phyloP scores from a whole-genome alignment of 2,113 vertebrate genomes.

The Gymnarchus niloticus region DNA sequence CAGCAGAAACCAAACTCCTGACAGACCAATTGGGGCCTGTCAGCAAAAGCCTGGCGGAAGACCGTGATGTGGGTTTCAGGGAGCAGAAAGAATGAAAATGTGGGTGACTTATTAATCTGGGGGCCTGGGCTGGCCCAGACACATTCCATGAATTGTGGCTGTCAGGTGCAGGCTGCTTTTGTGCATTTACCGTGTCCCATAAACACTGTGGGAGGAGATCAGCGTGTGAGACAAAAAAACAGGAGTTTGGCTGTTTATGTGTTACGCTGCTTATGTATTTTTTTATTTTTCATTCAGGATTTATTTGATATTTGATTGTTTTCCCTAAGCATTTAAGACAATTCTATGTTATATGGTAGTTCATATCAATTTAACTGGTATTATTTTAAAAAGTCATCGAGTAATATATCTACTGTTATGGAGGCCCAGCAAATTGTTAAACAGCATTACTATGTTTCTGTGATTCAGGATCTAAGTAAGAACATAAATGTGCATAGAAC shows the following conservation, averaged over 20 bases:
- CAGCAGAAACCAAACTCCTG: background rate
- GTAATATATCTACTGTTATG: background rate
- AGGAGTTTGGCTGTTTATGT: background rate
- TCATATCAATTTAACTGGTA: background rate
- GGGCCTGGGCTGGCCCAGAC: background rate
- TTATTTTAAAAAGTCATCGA: background rate
- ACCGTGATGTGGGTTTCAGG: background rate
- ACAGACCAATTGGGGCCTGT: constrained; percentile 9
- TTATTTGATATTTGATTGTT: too few species aligned
- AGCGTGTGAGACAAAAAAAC: background rate
- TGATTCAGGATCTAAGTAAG: constrained; percentile 3
- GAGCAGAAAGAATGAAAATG: background rate
- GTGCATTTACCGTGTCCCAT: background rate
- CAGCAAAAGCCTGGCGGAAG: background rate
- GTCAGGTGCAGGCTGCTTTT: background rate
- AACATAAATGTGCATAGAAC: background rate
- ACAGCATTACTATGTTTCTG: background rate
- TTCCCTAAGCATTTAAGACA: too few species aligned
- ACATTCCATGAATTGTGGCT: background rate
- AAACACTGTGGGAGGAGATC: background rate
- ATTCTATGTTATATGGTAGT: background rate
- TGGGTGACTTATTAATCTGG: background rate
- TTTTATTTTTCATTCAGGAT: background rate
- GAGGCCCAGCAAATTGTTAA: background rate
- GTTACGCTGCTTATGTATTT: background rate